Conservation (phyloP, 2,888 invertebrate species). For the Latheticus oryzae region DNA sequence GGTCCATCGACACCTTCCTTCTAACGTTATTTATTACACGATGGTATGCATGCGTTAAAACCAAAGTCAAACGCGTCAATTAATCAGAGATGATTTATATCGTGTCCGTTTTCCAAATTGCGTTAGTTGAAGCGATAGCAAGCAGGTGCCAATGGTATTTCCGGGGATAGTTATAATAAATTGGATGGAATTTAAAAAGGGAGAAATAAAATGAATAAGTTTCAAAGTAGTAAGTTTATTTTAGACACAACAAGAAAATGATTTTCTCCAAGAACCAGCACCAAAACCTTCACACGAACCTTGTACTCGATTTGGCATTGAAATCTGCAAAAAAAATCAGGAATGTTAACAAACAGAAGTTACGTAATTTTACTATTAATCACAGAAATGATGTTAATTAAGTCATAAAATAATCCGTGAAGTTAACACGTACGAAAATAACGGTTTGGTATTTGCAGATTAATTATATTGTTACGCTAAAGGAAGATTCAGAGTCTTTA, state of each 20-base stretch:
- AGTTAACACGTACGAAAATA: no score
- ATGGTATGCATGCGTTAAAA: conserved; percentile 39
- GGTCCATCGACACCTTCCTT: conserved; percentile 50
- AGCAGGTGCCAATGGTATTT: no score
- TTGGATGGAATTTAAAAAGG: no score
- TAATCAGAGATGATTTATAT: conserved; percentile 42
- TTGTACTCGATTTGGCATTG: conserved; percentile 22
- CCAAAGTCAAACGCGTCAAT: conserved; percentile 40
- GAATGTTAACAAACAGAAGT: conserved; percentile 26
- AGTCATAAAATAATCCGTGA: conserved; percentile 25
- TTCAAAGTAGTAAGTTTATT: no score
- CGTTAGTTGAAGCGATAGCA: conserved; percentile 7
- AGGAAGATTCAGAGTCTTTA: no score
- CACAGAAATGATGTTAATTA: conserved; percentile 19
- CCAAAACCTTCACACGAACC: conserved; percentile 11
- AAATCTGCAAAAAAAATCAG: conserved; percentile 19
- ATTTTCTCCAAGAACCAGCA: neutral
- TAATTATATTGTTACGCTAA: conserved; percentile 5
- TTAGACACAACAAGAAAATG: neutral
- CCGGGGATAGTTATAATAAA: no score
- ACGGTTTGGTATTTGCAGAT: conserved; percentile 1
- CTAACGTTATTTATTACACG: conserved; percentile 46
- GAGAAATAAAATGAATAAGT: conserved; percentile 2
- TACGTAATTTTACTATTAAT: conserved; percentile 27
- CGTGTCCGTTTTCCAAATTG: conserved; percentile 31